Base-by-base conservation (phyloP, 2,113 vertebrate species). In the Romanogobio albipinnatus region DNA sequence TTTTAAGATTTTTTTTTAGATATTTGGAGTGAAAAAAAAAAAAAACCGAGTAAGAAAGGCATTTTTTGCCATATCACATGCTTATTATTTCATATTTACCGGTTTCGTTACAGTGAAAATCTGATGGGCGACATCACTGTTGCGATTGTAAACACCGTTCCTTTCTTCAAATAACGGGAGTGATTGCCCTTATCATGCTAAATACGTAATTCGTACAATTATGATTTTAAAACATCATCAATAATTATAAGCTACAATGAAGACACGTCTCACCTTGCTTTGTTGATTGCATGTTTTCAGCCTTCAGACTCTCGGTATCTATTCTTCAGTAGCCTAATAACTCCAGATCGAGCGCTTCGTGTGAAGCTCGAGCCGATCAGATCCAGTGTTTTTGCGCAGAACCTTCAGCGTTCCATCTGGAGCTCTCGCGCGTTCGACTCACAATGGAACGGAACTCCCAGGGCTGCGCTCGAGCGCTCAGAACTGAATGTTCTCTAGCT, bases 401-500 rank as follows among this genome's bases (percentile, higher is more conserved):
- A 36, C n/a, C 33, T 81, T 61, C 86, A 86, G 83, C 53, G 64
- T 88, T 62, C 36, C 77, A 53, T 36, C 36, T 47, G 17, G 15
- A 45, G 59, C 74, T 36, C 26, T 64, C 70, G 74, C 36, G 76
- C 11, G 5, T 64, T 39, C 45, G 15, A 17, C 36, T 39, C 29
- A 24, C 10, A 1, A 9, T 85, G 81, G 59, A 88, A 81, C 81
- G 82, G 62, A 88, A 84, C 82, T 84, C 76, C 89, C 74, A 22
- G 43, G 74, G 11, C 82, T 75, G 70, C 6, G 81, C 64, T 53
- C 73, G 89, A 79, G 81, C 88, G 51, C 82, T 83, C 39, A 36
- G 87, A 81, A 90, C 94, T 90, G 66, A 93, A 94, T 94, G 94
- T 94, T 93, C 92, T 90, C 51, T 88, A 92, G 92, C 92, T 93